Conservation (phyloP, 1,140 invertebrate genomes). For the Nephotettix cincticeps region DNA sequence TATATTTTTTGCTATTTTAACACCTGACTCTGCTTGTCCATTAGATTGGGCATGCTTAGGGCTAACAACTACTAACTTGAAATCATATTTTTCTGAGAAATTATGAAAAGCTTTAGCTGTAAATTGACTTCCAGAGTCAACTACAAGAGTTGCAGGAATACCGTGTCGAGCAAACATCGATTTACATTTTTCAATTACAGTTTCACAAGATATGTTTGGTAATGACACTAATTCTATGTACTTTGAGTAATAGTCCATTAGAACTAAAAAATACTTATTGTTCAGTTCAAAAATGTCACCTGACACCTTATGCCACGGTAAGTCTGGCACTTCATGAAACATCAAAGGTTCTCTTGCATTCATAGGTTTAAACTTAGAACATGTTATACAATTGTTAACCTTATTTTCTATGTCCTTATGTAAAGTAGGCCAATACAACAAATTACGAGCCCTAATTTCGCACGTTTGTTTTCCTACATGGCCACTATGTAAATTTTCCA, state of each 20-base stretch:
- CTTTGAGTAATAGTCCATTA: slow-evolving; percentile 2
- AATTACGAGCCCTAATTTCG: slow-evolving; percentile 29
- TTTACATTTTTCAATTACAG: slow-evolving; percentile 11
- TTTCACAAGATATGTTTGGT: not conserved
- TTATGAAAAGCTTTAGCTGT: slow-evolving; percentile 14
- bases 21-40: slow-evolving; percentile 1
- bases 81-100: not conserved
- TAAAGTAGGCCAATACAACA: slow-evolving; percentile 39
- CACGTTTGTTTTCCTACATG: slow-evolving; percentile 40
- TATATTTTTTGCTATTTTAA: not conserved
- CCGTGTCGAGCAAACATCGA: slow-evolving; percentile 4
- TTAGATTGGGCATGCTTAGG: slow-evolving; percentile 4
- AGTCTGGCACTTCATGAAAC: too few relatives aligned
- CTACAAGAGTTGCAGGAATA: slow-evolving; percentile 8
- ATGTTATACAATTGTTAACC: slow-evolving; percentile 19
- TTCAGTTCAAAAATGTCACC: slow-evolving; percentile 36
- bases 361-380: too few relatives aligned
- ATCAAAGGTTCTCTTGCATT: too few relatives aligned
- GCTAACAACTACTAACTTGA: not conserved
- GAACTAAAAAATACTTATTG: slow-evolving; percentile 16
- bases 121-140: slow-evolving; percentile 8
- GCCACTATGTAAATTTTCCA: slow-evolving; percentile 37
- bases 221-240: too few relatives aligned
- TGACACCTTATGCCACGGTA: slow-evolving; percentile 32
- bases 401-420: slow-evolving; percentile 41